Evolutionary conservation across 2,113 vertebrate species (phyloP), one percentile per base, ranked within the genome.

Genomic region (Ranitomeya variabilis): DNA sequence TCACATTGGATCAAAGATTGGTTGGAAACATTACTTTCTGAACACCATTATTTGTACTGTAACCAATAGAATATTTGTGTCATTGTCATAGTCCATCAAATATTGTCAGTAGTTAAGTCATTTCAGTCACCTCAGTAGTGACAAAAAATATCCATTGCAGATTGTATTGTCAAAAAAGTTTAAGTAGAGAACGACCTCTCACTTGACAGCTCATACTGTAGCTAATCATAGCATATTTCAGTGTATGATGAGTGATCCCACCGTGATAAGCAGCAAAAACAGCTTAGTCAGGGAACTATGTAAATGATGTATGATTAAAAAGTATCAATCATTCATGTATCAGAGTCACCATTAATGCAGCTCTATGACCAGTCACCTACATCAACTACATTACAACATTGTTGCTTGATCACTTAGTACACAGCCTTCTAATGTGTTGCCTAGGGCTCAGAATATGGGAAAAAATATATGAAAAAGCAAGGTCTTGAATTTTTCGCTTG

Each of bases 291-390:
- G 55, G 8, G 15, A 71, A 84, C 82, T 16, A 85, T 85, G 83
- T 73, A 71, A 85, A 85, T 85, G 73, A 85, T 85, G 23, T 71
- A 85, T 69, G 11, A 69, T 19, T 83, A 83, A 83, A 80, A 83
- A 52, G 37, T 31, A 51, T 54, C 6, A 83, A 69, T 52, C 13
- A 69, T 83, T 83, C 13, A 83, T 83, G 64, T 52, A 23, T 69
- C n/a, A 67, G 60, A 69, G 62, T 13, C 81, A 52, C 37, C 81
- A 52, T 11, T 54, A 57, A n/a, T 31, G 59, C 55, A 81, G 23
- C 62, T 16, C 12, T 77, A n/a, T 77, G 21, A 54, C 60, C 57
- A 62, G 54, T 37, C 18, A 51, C 18, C 51, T 60, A 81, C 57
- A 62, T 37, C 57, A 81, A 59, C 79, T 81, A 62, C 7, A 62